These are phyloP conservation scores for Calyptommatus sinebrachiatus DNA, from an alignment of 2,113 vertebrate genomes.

Conservation along the genomic window DNA sequence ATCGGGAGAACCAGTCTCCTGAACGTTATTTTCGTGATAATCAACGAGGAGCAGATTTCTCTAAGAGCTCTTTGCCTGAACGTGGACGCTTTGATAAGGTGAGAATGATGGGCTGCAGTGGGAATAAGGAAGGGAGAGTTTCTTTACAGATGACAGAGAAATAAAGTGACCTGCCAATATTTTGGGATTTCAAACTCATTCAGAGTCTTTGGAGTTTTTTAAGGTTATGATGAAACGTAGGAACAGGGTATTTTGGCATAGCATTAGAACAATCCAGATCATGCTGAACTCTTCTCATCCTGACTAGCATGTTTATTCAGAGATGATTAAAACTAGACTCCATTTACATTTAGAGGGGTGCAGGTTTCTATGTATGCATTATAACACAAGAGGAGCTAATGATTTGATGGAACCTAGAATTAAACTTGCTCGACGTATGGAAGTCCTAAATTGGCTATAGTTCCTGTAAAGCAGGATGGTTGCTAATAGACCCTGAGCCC, in stretches of 20 bases:
- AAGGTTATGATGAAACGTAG: background rate
- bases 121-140: background rate
- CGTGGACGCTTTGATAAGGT: slow-evolving; percentile 94
- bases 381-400: background rate
- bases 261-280: background rate
- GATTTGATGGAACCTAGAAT: background rate
- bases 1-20: slow-evolving; percentile 78
- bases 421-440: background rate
- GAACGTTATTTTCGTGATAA: slow-evolving; percentile 86
- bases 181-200: background rate
- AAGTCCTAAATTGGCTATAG: background rate
- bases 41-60: slow-evolving; percentile 84
- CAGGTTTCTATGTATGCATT: background rate
- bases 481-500: background rate
- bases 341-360: background rate
- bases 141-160: background rate
- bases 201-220: background rate
- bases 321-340: background rate
- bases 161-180: background rate
- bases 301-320: background rate
- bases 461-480: background rate
- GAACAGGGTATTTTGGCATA: background rate
- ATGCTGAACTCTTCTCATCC: background rate
- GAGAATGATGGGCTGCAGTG: background rate
- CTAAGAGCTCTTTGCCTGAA: slow-evolving; percentile 89